Conservation (phyloP, 1,140 invertebrate genomes). For the Rhyacophila brunnea region DNA sequence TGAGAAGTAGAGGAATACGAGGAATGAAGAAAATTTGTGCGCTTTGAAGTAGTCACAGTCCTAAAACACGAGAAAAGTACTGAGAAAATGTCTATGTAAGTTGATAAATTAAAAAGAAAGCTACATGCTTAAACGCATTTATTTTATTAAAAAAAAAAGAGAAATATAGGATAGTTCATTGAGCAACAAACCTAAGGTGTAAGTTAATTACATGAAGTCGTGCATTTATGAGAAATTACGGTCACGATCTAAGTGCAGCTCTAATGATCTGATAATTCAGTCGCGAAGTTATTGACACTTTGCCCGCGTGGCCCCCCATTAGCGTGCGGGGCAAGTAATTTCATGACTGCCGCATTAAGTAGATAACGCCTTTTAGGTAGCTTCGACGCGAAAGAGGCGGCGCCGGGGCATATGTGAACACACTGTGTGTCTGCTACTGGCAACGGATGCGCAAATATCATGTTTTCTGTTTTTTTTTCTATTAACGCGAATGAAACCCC, state of each 20-base stretch:
- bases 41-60: too few species aligned
- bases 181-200: neutral
- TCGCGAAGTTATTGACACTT: neutral
- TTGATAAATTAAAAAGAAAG: too few species aligned
- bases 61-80: too few species aligned
- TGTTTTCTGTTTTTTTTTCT: slow-evolving; percentile 9
- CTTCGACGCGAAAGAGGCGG: slow-evolving; percentile 18
- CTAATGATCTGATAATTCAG: too few species aligned
- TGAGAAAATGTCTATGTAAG: too few species aligned
- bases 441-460: neutral
- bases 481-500: slow-evolving; percentile 16
- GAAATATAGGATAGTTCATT: too few species aligned
- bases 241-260: too few species aligned
- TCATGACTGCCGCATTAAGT: neutral
- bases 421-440: slow-evolving; percentile 1
- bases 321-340: neutral
- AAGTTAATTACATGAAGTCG: neutral
- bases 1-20: too few species aligned
- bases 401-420: slow-evolving; percentile 7
- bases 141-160: too few species aligned
- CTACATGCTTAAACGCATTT: too few species aligned
- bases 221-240: too few species aligned
- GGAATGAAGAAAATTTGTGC: too few species aligned
- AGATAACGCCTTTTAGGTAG: slow-evolving; percentile 1
- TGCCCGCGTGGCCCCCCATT: slow-evolving; percentile 2